Evolutionary conservation across 2,888 invertebrate genomes (phyloP).

Genomic region (Petrolisthes cinctipes): DNA sequence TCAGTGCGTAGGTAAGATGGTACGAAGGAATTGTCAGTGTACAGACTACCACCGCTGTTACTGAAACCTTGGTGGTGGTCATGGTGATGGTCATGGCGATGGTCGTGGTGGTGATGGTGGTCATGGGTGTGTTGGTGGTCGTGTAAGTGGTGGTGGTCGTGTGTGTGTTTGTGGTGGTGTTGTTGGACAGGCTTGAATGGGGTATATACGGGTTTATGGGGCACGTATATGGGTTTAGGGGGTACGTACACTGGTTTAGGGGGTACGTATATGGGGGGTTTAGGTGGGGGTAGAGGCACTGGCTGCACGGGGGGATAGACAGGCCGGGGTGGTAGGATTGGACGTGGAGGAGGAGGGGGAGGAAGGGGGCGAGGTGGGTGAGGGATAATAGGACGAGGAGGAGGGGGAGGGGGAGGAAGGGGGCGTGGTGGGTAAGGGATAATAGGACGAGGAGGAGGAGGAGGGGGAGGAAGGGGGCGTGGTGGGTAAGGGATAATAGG

Average conservation of each 20-base stretch:
- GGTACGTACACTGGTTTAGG: background rate
- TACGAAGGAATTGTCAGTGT: background rate
- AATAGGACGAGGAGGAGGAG: constrained; percentile 19
- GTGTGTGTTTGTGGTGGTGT: constrained; percentile 56
- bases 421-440: background rate
- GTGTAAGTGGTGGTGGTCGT: background rate
- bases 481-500: no score
- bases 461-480: background rate
- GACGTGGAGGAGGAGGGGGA: constrained; percentile 4
- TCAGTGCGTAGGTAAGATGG: background rate
- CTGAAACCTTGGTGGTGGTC: background rate
- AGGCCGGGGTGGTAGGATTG: constrained; percentile 5
- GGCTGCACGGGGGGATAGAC: constrained; percentile 27
- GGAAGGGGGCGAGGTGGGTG: constrained; percentile 11
- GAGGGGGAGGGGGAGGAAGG: constrained; percentile 13
- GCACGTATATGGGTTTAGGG: constrained; percentile 26
- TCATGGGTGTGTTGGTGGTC: constrained; percentile 37
- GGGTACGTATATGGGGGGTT: background rate
- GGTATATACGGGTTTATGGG: constrained; percentile 21
- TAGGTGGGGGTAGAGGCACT: constrained; percentile 4
- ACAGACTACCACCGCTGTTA: background rate
- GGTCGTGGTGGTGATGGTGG: constrained; percentile 11
- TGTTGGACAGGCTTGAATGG: constrained; percentile 13
- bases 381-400: background rate
- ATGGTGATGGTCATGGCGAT: background rate